Conservation (phyloP, 2,113 vertebrate genomes). For the Scytalopus superciliaris region DNA sequence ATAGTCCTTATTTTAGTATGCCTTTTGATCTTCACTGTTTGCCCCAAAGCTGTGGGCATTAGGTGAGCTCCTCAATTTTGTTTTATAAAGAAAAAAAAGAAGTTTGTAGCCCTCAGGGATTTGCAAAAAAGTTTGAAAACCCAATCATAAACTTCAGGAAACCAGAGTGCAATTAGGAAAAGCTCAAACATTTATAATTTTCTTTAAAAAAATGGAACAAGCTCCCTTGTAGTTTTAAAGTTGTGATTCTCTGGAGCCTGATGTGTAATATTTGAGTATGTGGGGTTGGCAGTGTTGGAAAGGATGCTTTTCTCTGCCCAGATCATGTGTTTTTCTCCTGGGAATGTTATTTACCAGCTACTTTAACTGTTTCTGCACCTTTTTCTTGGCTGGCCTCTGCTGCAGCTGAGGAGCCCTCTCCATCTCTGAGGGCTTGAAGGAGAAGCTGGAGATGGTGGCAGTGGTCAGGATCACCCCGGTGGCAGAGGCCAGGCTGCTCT, state of each 20-base stretch:
- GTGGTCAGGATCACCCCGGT: neutral
- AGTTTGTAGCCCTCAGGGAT: neutral
- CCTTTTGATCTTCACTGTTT: conserved; percentile 25
- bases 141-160: neutral
- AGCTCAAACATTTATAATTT: conserved; percentile 8
- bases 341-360: neutral
- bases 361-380: neutral
- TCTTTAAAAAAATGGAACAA: conserved; percentile 6
- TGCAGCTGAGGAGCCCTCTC: neutral
- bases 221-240: neutral
- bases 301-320: conserved; percentile 17
- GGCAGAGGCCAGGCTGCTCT: neutral
- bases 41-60: neutral
- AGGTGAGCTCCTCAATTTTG: neutral
- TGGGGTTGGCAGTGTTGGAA: conserved; percentile 18
- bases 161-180: neutral
- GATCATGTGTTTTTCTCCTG: neutral
- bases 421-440: neutral
- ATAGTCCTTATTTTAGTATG: neutral
- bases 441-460: neutral
- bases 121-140: conserved; percentile 30
- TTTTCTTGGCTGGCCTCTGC: neutral
- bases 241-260: neutral
- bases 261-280: neutral
- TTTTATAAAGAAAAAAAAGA: neutral